Base-by-base conservation (phyloP, 2,113 vertebrate genomes). In the Columba livia region DNA sequence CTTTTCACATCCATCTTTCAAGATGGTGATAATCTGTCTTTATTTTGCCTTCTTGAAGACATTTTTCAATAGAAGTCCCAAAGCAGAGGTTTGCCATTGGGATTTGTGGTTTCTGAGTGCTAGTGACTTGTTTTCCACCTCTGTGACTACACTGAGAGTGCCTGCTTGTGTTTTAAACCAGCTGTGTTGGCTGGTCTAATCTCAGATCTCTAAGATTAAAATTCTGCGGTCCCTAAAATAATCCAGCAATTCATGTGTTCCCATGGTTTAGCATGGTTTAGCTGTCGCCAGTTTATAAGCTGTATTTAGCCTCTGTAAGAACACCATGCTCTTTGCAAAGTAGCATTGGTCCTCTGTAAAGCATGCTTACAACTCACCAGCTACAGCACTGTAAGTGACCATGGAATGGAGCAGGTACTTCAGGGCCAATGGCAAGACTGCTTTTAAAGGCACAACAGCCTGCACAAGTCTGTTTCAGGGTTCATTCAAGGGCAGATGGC, bases 181-280 rank as follows among this genome's bases (percentile, higher is more conserved):
- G 54, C 82, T 90, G 36, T 92, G 53, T 81, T 89, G 69, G 38
- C 71, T 93, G 61, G 11, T 93, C 57, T 95, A 87, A 96, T 94
- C 75, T 95, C 67, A 32, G 73, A 85, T 86, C 57, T 89, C 3
- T 57, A 88, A 91, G 82, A 88, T 93, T 88, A 93, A 94, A 91
- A 94, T 93, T 85, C 69, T 90, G 65, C 85, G 57, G 19, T 34
- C 61, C 26, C 24, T 88, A 62, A 88, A 93, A 88, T 90, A 96
- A 94, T 85, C 51, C 60, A 91, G 47, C 61, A 69, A 66, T 94
- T 95, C 73, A 71, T 53, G 31, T 31, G 40, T 90, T 92, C 69
- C 56, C 51, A 34, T 78, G 80, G 64, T 93, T 96, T 85, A 94
- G 71, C 51, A 40, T 40, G 40, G 40, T 40, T 40, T 40, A 40